These are phyloP conservation scores for Macrochelys suwanniensis DNA, from an alignment of 2,797 vertebrate genomes.

Conservation along the genomic window DNA sequence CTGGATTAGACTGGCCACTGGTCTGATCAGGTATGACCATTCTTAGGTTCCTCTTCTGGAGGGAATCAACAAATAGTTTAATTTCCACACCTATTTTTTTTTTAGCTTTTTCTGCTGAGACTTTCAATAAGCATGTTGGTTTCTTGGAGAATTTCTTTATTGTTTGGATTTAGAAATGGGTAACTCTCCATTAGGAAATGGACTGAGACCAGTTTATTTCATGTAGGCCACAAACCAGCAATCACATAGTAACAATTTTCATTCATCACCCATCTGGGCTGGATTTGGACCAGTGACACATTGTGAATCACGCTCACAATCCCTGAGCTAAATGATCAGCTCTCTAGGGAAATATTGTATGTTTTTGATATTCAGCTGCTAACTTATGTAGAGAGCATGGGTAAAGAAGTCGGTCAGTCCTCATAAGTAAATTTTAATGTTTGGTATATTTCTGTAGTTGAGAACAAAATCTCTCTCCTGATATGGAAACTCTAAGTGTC, in stretches of 20 bases:
- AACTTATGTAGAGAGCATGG: accelerated
- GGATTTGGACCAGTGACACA: not conserved
- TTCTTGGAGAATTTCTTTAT: not conserved
- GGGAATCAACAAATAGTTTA: not conserved
- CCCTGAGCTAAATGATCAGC: accelerated
- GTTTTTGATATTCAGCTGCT: not conserved
- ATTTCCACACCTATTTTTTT: not conserved
- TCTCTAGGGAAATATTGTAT: not conserved
- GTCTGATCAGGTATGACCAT: slow-evolving; percentile 18
- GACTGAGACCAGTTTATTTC: not conserved
- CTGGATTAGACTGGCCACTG: not conserved
- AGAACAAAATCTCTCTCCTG: slow-evolving; percentile 16
- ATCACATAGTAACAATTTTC: not conserved
- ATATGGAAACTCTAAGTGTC: not conserved
- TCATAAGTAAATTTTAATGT: not conserved
- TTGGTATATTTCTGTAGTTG: not conserved
- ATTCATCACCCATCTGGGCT: not conserved
- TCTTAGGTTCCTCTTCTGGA: slow-evolving; percentile 2
- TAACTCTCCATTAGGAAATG: not conserved
- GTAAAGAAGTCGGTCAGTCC: not conserved
- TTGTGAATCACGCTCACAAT: not conserved
- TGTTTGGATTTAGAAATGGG: not conserved
- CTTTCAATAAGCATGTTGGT: not conserved
- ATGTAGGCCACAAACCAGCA: not conserved
- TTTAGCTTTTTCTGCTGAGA: not conserved